A percentile compares a stretch with the other conserved stretches of the same genome.
phyloP scores from a whole-genome alignment of 2,113 vertebrate genomes.

The Harpagus bidentatus region DNA sequence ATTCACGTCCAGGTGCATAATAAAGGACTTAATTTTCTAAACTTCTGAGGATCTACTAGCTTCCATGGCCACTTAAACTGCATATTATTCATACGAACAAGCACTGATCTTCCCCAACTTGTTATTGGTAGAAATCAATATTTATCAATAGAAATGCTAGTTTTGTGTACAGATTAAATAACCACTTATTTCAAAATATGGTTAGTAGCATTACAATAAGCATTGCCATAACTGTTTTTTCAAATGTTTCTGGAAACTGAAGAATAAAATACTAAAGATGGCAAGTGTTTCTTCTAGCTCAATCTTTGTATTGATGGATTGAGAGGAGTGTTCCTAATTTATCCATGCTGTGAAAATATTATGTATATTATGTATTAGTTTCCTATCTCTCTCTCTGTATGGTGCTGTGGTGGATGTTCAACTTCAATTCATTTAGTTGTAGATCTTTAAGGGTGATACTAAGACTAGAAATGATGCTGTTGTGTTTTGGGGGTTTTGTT shows the following conservation, averaged over 20 bases:
- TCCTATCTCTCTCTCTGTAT: neutral
- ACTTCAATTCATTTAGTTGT: neutral
- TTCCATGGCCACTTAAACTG: neutral
- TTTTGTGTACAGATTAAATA: neutral
- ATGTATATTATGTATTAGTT: neutral
- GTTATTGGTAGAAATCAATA: neutral
- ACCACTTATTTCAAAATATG: neutral
- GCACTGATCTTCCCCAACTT: neutral
- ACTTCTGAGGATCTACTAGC: neutral
- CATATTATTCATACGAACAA: neutral
- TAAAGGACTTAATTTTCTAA: neutral
- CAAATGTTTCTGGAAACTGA: neutral
- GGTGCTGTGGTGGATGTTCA: neutral
- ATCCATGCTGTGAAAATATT: neutral
- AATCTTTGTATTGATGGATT: neutral
- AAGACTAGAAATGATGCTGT: neutral
- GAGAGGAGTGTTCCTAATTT: neutral
- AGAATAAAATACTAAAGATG: neutral
- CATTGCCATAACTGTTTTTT: neutral
- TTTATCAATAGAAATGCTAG: neutral
- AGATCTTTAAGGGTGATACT: neutral
- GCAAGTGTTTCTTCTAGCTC: neutral
- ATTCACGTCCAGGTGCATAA: neutral
- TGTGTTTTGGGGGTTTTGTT: neutral
- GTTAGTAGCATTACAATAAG: neutral